A percentile compares a stretch with the other conserved stretches of the same genome.
These are phyloP conservation scores for Microhierax caerulescens DNA, from an alignment of 2,797 vertebrate genomes.

Conservation along the genomic window DNA sequence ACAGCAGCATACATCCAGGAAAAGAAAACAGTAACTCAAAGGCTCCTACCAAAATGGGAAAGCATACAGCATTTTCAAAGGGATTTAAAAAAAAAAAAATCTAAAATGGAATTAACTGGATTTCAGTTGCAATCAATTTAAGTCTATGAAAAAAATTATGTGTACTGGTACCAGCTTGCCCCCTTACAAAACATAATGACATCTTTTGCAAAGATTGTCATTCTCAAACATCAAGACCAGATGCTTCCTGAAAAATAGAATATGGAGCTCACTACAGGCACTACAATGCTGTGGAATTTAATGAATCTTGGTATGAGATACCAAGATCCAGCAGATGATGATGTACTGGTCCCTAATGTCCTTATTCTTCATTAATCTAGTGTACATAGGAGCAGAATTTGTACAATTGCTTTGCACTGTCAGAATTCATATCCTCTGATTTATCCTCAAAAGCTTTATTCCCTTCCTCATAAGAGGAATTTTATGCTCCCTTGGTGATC, in stretches of 20 bases:
- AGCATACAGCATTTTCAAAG: not conserved
- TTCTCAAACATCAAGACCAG: not conserved
- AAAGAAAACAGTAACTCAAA: not conserved
- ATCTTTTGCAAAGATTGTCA: not conserved
- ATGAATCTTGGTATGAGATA: not conserved
- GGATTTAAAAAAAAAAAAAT: no score
- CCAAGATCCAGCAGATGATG: not conserved
- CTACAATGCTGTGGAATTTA: not conserved
- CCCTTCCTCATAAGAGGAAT: not conserved
- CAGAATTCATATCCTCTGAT: not conserved
- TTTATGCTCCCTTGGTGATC: not conserved
- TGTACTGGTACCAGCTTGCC: not conserved
- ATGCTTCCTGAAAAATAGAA: not conserved
- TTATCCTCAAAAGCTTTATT: not conserved
- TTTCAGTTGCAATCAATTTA: not conserved
- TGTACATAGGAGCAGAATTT: not conserved
- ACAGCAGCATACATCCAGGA: not conserved
- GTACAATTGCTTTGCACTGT: not conserved
- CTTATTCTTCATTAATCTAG: not conserved
- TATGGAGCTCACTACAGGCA: not conserved
- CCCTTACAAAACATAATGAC: not conserved
- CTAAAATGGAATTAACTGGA: not conserved
- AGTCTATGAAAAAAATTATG: not conserved
- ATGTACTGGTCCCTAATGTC: not conserved
- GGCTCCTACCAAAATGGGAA: not conserved